Evolutionary conservation across 2,888 invertebrate species (phyloP), one percentile per base, ranked within the genome.

Genomic region (Euzetes globulus): DNA sequence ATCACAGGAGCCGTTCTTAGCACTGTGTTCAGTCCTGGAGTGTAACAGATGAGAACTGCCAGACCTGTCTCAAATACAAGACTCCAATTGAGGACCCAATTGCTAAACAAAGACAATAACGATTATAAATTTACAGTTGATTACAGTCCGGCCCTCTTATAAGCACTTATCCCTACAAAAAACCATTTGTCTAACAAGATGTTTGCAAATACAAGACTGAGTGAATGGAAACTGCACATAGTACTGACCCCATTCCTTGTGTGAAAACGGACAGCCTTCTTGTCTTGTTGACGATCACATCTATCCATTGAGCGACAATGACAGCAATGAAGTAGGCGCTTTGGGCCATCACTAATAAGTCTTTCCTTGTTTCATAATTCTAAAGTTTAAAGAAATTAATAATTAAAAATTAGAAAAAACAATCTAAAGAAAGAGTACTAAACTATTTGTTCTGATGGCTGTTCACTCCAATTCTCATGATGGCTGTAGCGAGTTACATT

Each of bases 41-140:
- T 93, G 87, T 96, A 96, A 79, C 94, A 94, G 79, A 96, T 88
- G 89, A 96, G 93, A 80, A 92, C 92, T 81, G 96, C 95, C 80
- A 96, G 87, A 75, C 90, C 90, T 78, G 96, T 96, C 86, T 96
- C 96, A 84, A 96, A 96, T 77, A 95, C 85, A 78, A 96, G 86
- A 81, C 95, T 95, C 83, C 95, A 95, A 87, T 96, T 96, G 82
- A 96, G 87, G 78, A 94, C 94, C 94, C 94, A 94, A 86, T 96
- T 96, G 82, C 85, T 86, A 81, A 79, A 78, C 33, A n/a, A n/a
- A n/a, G n/a, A n/a, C n/a, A n/a, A n/a, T n/a, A n/a, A n/a, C n/a
- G n/a, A n/a, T n/a, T n/a, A n/a, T n/a, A n/a, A n/a, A n/a, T n/a
- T n/a, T n/a, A n/a, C n/a, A n/a, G n/a, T n/a, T n/a, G n/a, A n/a